Conservation (phyloP, 2,113 vertebrate species). For the Bostrychus sinensis region DNA sequence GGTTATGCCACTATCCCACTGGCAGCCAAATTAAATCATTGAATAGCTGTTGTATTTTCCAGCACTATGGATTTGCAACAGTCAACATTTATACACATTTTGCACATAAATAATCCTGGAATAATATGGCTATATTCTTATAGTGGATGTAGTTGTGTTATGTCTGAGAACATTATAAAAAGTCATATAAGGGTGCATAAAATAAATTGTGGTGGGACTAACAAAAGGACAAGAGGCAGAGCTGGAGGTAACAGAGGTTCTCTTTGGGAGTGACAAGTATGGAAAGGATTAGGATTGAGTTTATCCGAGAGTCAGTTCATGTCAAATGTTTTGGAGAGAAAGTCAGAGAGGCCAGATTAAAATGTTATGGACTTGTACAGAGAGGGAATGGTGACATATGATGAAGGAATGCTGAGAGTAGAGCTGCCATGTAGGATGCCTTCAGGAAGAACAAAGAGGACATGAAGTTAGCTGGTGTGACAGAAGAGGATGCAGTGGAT, state of each 20-base stretch:
- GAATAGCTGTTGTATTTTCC: constrained; percentile 22
- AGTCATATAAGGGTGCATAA: not conserved
- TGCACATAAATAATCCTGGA: constrained; percentile 20
- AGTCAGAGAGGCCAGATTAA: not conserved
- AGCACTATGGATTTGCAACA: constrained; percentile 9
- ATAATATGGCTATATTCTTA: constrained; percentile 32
- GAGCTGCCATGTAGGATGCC: not conserved
- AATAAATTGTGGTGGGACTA: not conserved
- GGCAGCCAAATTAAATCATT: constrained; percentile 22
- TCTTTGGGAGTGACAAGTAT: no score
- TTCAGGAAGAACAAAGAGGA: not conserved
- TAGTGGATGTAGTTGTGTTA: constrained; percentile 24
- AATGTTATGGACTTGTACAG: not conserved
- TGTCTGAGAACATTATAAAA: constrained; percentile 5
- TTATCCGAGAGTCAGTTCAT: no score
- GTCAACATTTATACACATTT: constrained; percentile 21
- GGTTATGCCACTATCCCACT: constrained; percentile 33
- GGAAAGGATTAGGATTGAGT: no score
- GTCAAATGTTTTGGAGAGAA: no score
- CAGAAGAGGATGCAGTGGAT: constrained; percentile 23
- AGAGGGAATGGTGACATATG: not conserved
- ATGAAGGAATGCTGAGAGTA: not conserved
- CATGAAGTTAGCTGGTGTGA: constrained; percentile 11
- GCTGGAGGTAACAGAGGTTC: not conserved
- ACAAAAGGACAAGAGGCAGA: not conserved